Conservation (phyloP, 1,140 invertebrate species). For the Apis florea region DNA sequence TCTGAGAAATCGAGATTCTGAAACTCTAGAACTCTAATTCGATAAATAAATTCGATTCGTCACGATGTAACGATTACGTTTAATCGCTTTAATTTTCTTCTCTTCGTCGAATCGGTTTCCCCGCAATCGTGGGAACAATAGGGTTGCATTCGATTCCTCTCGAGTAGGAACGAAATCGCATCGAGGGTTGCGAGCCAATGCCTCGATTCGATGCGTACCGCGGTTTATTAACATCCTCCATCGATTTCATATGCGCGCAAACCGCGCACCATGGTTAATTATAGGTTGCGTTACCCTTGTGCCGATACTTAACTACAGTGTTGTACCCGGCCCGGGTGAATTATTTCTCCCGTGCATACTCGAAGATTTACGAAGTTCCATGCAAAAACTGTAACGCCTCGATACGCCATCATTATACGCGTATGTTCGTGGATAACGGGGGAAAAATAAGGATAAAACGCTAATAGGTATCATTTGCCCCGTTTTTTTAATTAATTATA, state of each 20-base stretch:
- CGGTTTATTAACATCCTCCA: constrained; percentile 34
- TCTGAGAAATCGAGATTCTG: too few species aligned
- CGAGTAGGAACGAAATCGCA: neutral
- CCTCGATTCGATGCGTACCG: neutral
- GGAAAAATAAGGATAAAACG: too few species aligned
- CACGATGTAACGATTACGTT: neutral
- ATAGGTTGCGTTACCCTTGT: constrained; percentile 51
- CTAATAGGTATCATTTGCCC: neutral
- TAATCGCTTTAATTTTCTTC: neutral
- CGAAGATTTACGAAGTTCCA: constrained; percentile 8
- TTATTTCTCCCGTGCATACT: constrained; percentile 16
- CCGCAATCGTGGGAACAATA: neutral
- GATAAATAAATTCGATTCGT: too few species aligned
- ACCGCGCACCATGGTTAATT: constrained; percentile 57
- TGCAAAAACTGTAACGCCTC: neutral
- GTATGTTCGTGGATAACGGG: neutral
- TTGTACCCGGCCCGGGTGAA: constrained; percentile 37
- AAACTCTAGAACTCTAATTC: too few species aligned
- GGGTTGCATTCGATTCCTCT: neutral
- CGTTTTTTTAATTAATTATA: neutral
- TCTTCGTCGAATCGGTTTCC: neutral
- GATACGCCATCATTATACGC: neutral
- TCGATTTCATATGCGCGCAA: constrained; percentile 42
- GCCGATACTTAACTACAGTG: constrained; percentile 55
- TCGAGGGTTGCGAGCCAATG: neutral